phyloP scores from a whole-genome alignment of 2,797 vertebrate genomes.

The Perodicticus potto region DNA sequence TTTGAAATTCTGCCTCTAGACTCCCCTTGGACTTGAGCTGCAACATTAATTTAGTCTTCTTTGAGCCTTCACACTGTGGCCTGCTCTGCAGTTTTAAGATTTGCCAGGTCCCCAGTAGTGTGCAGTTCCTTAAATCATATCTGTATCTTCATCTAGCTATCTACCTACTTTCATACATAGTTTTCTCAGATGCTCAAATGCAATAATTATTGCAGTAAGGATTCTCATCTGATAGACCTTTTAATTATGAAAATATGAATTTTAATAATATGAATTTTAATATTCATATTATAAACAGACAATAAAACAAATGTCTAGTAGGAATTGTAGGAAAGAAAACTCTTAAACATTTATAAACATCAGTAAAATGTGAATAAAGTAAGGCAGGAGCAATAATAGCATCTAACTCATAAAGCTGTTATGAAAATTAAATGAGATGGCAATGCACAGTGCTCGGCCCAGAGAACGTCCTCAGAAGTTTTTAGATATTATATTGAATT shows the following conservation, averaged over 20 bases:
- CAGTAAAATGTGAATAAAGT: neutral
- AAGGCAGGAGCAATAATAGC: neutral
- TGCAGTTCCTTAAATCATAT: neutral
- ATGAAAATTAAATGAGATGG: conserved; percentile 13
- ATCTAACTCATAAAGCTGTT: neutral
- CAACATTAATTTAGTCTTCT: neutral
- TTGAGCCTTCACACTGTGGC: neutral
- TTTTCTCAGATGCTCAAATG: neutral
- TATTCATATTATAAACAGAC: neutral
- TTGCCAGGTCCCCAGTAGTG: neutral
- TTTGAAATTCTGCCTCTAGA: neutral
- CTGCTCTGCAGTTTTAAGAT: neutral
- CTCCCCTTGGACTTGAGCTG: neutral
- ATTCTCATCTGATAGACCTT: neutral
- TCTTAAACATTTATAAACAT: conserved; percentile 30
- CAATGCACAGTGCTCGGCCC: neutral
- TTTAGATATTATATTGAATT: neutral
- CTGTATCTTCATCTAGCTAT: neutral
- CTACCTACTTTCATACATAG: neutral
- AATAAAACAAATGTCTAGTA: neutral
- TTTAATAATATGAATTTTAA: neutral
- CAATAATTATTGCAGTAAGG: neutral
- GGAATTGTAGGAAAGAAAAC: conserved; percentile 16
- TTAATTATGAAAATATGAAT: neutral
- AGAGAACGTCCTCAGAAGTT: neutral